Base-by-base conservation (phyloP, 2,797 vertebrate species). In the Parambassis ranga region DNA sequence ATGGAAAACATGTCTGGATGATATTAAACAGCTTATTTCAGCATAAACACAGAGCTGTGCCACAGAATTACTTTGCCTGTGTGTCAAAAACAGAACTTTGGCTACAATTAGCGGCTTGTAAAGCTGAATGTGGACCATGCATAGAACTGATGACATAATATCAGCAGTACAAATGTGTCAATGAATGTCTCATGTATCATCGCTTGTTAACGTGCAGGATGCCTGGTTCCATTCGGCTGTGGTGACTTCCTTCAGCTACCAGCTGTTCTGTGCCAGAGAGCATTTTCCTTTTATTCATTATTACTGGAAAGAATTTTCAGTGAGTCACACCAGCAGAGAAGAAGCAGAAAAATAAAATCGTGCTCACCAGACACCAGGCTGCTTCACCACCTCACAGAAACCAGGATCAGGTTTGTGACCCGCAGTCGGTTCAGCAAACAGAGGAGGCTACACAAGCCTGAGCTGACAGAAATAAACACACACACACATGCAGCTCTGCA, bases 231-330 rank as follows among this genome's bases (percentile, higher is more conserved):
- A 46, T 63, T 44, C 13, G 27, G 30, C 50, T 4, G 1, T 9
- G 37, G 51, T 65, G 31, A 9, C 51, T 66, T 53, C 66, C 43
- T 64, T 27, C 46, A 19, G 32, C 2, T 47, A 46, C 37, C 51
- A 57, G 32, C 58, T 15, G 22, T 48, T 64, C 23, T 39, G 49
- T 67, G 73, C 71, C 71, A 77, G 55, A 61, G 16, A 64, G 61
- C 20, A 60, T 68, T n/a, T n/a, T n/a, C n/a, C n/a, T n/a, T n/a
- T n/a, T 43, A 49, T 58, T 70, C 63, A 72, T 79, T 79, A 74
- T 74, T 71, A 74, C 51, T 70, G 81, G 81, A 83, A 81, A 71
- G 60, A 76, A 85, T 81, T 72, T 42, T 13, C 16, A 47, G 62
- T 77, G 81, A 85, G 71, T 87, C 77, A 71, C 32, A 33, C 59